Evolutionary conservation across 2,888 invertebrate genomes (phyloP), one percentile per base, ranked within the genome.

Genomic region (Apodemia duryi): DNA sequence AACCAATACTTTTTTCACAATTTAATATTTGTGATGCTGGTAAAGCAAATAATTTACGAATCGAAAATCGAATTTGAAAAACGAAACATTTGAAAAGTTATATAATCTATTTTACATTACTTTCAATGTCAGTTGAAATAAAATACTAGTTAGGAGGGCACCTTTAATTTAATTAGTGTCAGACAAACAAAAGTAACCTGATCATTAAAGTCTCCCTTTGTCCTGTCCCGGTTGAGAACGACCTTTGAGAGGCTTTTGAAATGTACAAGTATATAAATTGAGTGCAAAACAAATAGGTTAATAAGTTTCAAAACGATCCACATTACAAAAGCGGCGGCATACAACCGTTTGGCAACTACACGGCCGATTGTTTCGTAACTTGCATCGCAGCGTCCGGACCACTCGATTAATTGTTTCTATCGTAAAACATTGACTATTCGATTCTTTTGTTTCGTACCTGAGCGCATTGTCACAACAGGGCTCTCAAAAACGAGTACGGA

Each of bases 221-320:
- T 88, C 73, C 49, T 49, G 70, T 72, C 69, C 72, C 75, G 38
- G 79, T 78, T 80, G 80, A 74, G 62, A 81, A 78, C 76, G 84
- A 87, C 83, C 87, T 86, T 83, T 83, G 79, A 83, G 79, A 83
- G 78, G 77, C 81, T 83, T 84, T 86, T 80, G 80, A 81, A 83
- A 83, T 79, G 79, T 70, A 69, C 72, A 75, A 80, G 79, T 79
- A 79, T 78, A 76, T 76, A 82, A 82, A 82, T 83, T 81, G 79
- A 83, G 79, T 79, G 78, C 80, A 83, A 85, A 84, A 87, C 80
- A 88, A 90, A 88, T 86, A 85, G 88, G 87, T 90, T 89, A 89
- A 91, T 89, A 87, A 82, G 85, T 91, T 91, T 89, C 89, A 89
- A 91, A 91, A 89, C 90, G 88, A 87, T 91, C 88, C 90, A 91